Base-by-base conservation (phyloP, 2,888 invertebrate species). In the Dendrolimus houi region DNA sequence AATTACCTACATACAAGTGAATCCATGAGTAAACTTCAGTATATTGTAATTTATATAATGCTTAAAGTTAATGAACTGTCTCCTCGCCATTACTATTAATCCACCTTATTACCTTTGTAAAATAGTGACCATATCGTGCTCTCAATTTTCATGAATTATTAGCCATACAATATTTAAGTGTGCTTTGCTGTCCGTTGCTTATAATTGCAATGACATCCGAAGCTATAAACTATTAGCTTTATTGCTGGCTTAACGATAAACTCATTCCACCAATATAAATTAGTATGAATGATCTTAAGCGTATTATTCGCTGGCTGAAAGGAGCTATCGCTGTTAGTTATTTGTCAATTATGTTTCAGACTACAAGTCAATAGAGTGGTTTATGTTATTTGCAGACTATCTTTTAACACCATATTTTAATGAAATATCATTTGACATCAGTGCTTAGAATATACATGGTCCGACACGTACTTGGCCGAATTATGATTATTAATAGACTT, bases 201-300 rank as follows among this genome's bases (percentile, higher is more conserved):
- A 47, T 47, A 47, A 47, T 47, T 47, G 47, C 47, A 47, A 47
- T 47, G 47, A 47, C 47, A 47, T 47, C 12, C 47, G 2, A 47
- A 47, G 47, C 47, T 47, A 47, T 47, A 47, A 47, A 47, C 47
- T 47, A 12, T 47, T 47, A 12, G 40, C 41, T 56, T 56, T 56
- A 66, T 69, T 67, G 63, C 68, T 59, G 57, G 63, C 62, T 61
- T 61, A 60, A 69, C 62, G 64, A 66, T 64, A 66, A 62, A 65
- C 55, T 62, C 60, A 59, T 56, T 56, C 52, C 57, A 61, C 57
- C 55, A 60, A 54, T 54, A 67, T 65, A 67, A 67, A 69, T 66
- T 65, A 42, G 57, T 66, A 65, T 65, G 61, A 64, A 69, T 67
- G 62, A 65, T 66, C 61, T 59, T 66, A 54, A 58, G 53, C 57